A percentile compares a stretch with the other conserved stretches of the same genome.
Conservation (phyloP, 2,113 vertebrate genomes). For the Lepisosteus oculatus region DNA sequence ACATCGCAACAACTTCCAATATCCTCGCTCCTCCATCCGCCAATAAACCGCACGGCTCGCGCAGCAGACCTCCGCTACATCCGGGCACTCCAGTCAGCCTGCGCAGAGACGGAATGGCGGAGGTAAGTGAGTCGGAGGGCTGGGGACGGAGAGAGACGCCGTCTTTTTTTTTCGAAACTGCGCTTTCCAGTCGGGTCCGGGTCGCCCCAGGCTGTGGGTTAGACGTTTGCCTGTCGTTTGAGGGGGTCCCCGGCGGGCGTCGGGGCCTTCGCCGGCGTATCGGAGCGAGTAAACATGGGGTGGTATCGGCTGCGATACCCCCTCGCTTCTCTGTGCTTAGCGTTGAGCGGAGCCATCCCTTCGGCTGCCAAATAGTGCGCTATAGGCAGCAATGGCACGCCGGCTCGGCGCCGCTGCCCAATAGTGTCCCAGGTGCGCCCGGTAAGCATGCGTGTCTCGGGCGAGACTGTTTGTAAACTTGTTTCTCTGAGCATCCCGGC, state of each 20-base stretch:
- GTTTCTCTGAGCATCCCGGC: too few relatives aligned
- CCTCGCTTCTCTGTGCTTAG: constrained; percentile 46
- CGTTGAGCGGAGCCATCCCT: constrained; percentile 57
- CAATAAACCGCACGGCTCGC: constrained; percentile 53
- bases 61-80: constrained; percentile 62
- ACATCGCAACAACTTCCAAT: neutral
- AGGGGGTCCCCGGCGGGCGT: constrained; percentile 24
- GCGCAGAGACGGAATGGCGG: constrained; percentile 77
- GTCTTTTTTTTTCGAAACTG: constrained; percentile 33
- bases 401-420: constrained; percentile 47
- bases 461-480: neutral
- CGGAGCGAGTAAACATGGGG: constrained; percentile 51
- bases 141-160: constrained; percentile 48
- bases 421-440: constrained; percentile 49
- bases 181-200: constrained; percentile 16
- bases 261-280: constrained; percentile 23
- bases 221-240: constrained; percentile 21
- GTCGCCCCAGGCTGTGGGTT: constrained; percentile 17
- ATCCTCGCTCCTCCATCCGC: constrained; percentile 38
- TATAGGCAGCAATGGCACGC: constrained; percentile 49
- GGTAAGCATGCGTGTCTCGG: constrained; percentile 17
- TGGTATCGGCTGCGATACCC: constrained; percentile 36
- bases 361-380: constrained; percentile 43
- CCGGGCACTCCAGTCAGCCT: constrained; percentile 64
- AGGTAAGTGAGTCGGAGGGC: constrained; percentile 66